Conservation (phyloP, 1,140 invertebrate species). For the Calosoma granatense region DNA sequence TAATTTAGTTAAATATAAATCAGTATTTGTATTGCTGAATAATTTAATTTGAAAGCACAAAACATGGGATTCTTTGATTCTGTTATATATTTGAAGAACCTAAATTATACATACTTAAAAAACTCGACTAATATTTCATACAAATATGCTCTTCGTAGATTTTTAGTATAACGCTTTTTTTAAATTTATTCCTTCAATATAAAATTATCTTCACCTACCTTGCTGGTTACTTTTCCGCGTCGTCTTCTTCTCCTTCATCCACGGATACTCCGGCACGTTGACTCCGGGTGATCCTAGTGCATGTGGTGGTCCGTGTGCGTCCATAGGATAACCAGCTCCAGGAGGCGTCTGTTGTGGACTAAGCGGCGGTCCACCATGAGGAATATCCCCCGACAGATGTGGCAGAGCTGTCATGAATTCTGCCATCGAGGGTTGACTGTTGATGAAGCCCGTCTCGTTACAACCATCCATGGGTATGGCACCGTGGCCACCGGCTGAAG, state of each 20-base stretch:
- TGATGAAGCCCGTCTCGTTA: slow-evolving; percentile 81
- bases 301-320: slow-evolving; percentile 50
- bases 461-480: slow-evolving; percentile 29
- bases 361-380: slow-evolving; percentile 39
- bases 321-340: slow-evolving; percentile 42
- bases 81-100: no score
- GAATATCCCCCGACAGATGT: slow-evolving; percentile 46
- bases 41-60: no score
- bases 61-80: no score
- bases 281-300: slow-evolving; percentile 51
- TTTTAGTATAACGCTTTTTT: no score
- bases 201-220: no score
- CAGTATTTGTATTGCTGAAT: no score
- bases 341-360: slow-evolving; percentile 44
- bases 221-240: slow-evolving; percentile 81
- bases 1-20: no score
- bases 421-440: slow-evolving; percentile 85
- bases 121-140: no score
- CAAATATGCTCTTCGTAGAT: no score
- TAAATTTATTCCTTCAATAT: no score
- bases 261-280: slow-evolving; percentile 85
- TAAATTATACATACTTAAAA: no score
- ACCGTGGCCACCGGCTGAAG: slow-evolving; percentile 19
- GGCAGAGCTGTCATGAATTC: slow-evolving; percentile 80
- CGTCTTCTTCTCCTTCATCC: slow-evolving; percentile 97